Conservation (phyloP, 2,797 vertebrate genomes). For the Orestias chungarensis region DNA sequence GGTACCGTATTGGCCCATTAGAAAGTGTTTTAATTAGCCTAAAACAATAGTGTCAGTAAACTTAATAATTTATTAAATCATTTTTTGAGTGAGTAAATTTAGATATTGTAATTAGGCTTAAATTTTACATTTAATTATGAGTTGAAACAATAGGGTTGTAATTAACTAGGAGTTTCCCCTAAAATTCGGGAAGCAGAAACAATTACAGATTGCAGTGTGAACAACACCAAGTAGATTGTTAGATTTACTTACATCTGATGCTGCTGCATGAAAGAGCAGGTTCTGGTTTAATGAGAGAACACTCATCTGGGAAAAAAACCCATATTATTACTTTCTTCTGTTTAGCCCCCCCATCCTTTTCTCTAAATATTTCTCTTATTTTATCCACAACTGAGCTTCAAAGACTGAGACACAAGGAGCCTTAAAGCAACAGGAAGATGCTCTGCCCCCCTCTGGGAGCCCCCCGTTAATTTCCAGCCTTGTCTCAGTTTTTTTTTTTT, state of each 20-base stretch:
- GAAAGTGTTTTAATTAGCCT: no score
- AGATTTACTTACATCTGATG: not conserved
- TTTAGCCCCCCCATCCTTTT: conserved; percentile 11
- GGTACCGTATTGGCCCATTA: no score
- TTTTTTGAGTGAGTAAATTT: no score
- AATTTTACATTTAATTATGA: no score
- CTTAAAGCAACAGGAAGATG: conserved; percentile 65
- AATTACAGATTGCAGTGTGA: no score
- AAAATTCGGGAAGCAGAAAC: no score
- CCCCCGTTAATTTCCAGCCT: conserved; percentile 58
- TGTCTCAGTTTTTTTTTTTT: conserved; percentile 41
- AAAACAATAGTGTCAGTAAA: no score
- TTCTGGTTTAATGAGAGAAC: conserved; percentile 9
- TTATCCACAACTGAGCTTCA: conserved; percentile 42
- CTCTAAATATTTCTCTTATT: conserved; percentile 38
- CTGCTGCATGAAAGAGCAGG: conserved; percentile 9
- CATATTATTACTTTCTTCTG: conserved; percentile 34
- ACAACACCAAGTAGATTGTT: no score
- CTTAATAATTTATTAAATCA: no score
- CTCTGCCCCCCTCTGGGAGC: conserved; percentile 45
- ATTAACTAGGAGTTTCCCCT: no score
- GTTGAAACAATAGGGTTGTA: no score
- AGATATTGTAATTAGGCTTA: no score
- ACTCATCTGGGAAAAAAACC: conserved; percentile 35
- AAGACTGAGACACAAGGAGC: conserved; percentile 48